A percentile compares a stretch with the other conserved stretches of the same genome.
Evolutionary conservation across 2,888 invertebrate species (phyloP).

Genomic region (Drosophila siamana): DNA sequence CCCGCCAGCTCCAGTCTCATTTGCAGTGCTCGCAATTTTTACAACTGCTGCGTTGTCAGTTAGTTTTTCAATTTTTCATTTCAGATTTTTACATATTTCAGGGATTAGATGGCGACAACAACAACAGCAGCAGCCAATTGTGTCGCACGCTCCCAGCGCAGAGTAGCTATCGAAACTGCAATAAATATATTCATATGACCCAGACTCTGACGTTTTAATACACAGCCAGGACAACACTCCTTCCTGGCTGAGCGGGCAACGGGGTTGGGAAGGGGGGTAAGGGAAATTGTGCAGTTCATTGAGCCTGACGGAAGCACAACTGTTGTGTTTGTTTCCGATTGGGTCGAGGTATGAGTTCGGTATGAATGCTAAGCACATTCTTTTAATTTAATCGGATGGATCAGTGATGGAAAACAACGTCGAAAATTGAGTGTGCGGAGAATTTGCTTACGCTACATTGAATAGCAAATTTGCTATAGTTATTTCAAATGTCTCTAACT

Average conservation of each 20-base stretch:
- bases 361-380: neutral
- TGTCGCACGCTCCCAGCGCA: neutral
- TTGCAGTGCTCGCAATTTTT: conserved; percentile 47
- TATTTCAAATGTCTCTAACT: too few species aligned
- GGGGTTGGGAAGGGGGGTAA: neutral
- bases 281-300: conserved; percentile 16
- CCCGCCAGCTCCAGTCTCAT: conserved; percentile 3
- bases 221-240: neutral
- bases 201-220: conserved; percentile 17
- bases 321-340: conserved; percentile 11
- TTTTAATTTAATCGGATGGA: neutral
- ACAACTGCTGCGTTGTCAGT: conserved; percentile 70
- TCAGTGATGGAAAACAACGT: neutral
- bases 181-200: conserved; percentile 55
- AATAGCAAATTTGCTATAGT: too few species aligned
- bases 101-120: conserved; percentile 54
- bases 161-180: conserved; percentile 49
- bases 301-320: conserved; percentile 13
- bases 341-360: neutral
- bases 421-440: too few species aligned
- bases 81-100: conserved; percentile 74
- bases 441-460: too few species aligned
- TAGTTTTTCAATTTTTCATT: conserved; percentile 71
- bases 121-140: conserved; percentile 5
- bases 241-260: too few species aligned